These are phyloP conservation scores for Telmatherina bonti DNA, from an alignment of 2,797 vertebrate species.

Conservation along the genomic window DNA sequence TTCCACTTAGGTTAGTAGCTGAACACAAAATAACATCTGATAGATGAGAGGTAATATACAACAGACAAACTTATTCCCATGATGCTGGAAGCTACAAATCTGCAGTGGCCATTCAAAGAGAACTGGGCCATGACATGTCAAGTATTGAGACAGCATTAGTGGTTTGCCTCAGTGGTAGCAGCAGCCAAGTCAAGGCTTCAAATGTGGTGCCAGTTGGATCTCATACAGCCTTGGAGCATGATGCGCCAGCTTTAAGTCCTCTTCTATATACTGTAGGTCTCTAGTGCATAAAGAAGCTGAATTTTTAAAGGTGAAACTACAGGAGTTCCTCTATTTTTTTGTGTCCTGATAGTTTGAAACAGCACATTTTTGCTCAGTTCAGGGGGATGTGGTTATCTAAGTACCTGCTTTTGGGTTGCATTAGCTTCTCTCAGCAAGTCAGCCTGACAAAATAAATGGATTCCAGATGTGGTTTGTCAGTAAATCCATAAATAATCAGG, in stretches of 20 bases:
- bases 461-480: slow-evolving; percentile 68
- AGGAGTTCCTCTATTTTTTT: slow-evolving; percentile 35
- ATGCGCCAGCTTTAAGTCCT: background rate
- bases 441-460: slow-evolving; percentile 33
- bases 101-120: slow-evolving; percentile 7
- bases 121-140: slow-evolving; percentile 18
- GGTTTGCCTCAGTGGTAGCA: slow-evolving; percentile 12
- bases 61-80: background rate
- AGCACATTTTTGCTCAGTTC: slow-evolving; percentile 29
- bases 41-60: background rate
- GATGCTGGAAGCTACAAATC: slow-evolving; percentile 19
- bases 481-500: slow-evolving; percentile 51
- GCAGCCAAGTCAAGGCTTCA: slow-evolving; percentile 39
- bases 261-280: slow-evolving; percentile 26
- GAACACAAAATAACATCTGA: background rate
- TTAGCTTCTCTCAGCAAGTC: slow-evolving; percentile 36
- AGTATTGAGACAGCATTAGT: slow-evolving; percentile 14
- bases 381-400: slow-evolving; percentile 65
- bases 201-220: slow-evolving; percentile 45
- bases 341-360: slow-evolving; percentile 29
- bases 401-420: slow-evolving; percentile 52
- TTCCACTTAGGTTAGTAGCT: background rate
- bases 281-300: slow-evolving; percentile 49
- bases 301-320: slow-evolving; percentile 37
- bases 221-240: slow-evolving; percentile 20